These are phyloP conservation scores for Helicoverpa armigera DNA, from an alignment of 1,140 invertebrate species.

Conservation along the genomic window DNA sequence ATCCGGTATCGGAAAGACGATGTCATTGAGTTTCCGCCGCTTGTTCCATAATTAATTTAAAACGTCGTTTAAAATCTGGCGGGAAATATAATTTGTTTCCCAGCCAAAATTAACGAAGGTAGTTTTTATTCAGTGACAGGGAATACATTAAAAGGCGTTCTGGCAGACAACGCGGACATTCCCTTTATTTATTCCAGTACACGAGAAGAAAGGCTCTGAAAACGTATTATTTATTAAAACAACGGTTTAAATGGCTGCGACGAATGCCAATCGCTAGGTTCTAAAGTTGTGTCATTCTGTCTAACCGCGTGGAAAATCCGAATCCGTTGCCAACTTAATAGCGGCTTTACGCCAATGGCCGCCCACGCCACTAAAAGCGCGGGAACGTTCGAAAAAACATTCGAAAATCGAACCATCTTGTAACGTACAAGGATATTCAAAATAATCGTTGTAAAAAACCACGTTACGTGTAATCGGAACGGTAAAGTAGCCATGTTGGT, in stretches of 20 bases:
- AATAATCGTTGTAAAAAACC: conserved; percentile 42
- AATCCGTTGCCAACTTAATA: background rate
- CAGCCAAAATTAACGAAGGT: conserved; percentile 3
- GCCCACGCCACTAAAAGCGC: background rate
- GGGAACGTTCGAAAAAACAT: background rate
- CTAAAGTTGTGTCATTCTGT: background rate
- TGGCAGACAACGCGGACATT: background rate
- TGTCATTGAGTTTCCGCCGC: conserved; percentile 37
- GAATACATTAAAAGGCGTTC: conserved; percentile 16
- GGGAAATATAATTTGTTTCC: conserved; percentile 12
- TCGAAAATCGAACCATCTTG: conserved; percentile 18
- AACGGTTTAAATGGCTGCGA: conserved; percentile 5
- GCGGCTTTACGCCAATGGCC: conserved; percentile 3
- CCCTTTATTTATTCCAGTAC: conserved; percentile 1
- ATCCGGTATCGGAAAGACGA: conserved; percentile 34
- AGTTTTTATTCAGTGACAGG: conserved; percentile 27
- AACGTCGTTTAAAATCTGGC: conserved; percentile 38
- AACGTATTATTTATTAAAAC: conserved; percentile 19
- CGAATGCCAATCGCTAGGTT: conserved; percentile 7
- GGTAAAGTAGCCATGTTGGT: conserved; percentile 53
- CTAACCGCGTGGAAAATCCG: conserved; percentile 17
- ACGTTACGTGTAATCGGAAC: conserved; percentile 56
- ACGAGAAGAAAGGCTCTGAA: background rate
- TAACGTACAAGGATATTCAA: conserved; percentile 31
- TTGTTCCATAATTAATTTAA: conserved; percentile 42